Evolutionary conservation across 2,888 invertebrate genomes (phyloP).

Genomic region (Hydropsyche betteni): DNA sequence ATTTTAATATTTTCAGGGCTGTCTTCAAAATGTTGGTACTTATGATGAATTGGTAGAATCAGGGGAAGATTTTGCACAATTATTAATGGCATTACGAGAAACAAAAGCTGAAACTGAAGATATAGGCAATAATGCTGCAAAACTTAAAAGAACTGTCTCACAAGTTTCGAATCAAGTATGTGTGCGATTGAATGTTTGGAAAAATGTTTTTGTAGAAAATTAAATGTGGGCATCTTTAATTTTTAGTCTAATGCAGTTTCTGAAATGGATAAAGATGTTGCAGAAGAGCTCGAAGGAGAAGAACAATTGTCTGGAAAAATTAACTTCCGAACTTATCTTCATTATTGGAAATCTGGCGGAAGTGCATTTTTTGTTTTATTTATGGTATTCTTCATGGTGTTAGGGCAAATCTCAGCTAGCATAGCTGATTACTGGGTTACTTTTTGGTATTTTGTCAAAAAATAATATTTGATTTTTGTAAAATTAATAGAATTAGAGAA

Average conservation of each 20-base stretch:
- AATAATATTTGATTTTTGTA: too few relatives aligned
- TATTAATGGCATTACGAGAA: constrained; percentile 58
- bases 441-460: constrained; percentile 42
- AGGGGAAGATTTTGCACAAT: constrained; percentile 64
- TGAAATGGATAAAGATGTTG: constrained; percentile 54
- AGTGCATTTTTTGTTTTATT: constrained; percentile 58
- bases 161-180: constrained; percentile 61
- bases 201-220: constrained; percentile 53
- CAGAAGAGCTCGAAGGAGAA: constrained; percentile 56
- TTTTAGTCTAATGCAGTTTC: constrained; percentile 52
- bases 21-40: constrained; percentile 68
- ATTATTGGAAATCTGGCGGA: constrained; percentile 65
- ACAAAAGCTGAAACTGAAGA: constrained; percentile 51
- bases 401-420: constrained; percentile 49
- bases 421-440: constrained; percentile 50
- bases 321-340: constrained; percentile 60
- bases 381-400: constrained; percentile 53
- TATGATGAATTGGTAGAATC: constrained; percentile 67
- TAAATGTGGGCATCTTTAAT: constrained; percentile 54
- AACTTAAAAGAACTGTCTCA: constrained; percentile 54
- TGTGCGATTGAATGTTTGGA: too few relatives aligned
- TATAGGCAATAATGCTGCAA: constrained; percentile 54
- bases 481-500: neutral
- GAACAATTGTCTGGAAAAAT: constrained; percentile 57
- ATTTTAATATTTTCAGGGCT: constrained; percentile 60